These are phyloP conservation scores for Muscidifurax raptorellus DNA, from an alignment of 1,140 invertebrate genomes.

Conservation along the genomic window DNA sequence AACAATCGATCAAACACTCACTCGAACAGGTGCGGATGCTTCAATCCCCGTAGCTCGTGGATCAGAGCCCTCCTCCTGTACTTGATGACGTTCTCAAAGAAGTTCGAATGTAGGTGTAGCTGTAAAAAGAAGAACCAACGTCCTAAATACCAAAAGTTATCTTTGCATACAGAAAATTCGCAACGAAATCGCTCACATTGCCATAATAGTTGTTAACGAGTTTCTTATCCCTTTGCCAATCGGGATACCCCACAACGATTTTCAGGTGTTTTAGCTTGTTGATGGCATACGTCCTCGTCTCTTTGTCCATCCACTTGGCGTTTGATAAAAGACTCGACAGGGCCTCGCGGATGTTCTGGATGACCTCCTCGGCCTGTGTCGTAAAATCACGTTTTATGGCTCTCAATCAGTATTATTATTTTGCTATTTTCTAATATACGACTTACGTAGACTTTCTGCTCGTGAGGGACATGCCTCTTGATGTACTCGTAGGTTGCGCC, in stretches of 20 bases:
- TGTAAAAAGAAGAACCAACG: conserved; percentile 1
- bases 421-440: background rate
- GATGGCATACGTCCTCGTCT: conserved; percentile 38
- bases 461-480: conserved; percentile 35
- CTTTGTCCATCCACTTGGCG: conserved; percentile 48
- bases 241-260: conserved; percentile 37
- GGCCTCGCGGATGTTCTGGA: conserved; percentile 30
- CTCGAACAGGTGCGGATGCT: conserved; percentile 26
- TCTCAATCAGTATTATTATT: background rate
- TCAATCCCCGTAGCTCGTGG: conserved; percentile 33
- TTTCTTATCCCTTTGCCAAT: conserved; percentile 31
- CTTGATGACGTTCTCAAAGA: conserved; percentile 48
- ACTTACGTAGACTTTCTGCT: conserved; percentile 47
- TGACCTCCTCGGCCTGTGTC: conserved; percentile 35
- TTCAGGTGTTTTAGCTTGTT: conserved; percentile 40
- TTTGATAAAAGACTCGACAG: conserved; percentile 22
- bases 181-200: conserved; percentile 14
- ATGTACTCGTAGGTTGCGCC: conserved; percentile 47
- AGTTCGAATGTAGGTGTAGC: conserved; percentile 38
- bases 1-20: conserved; percentile 20
- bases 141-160: no score
- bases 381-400: background rate
- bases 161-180: background rate
- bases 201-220: conserved; percentile 46
- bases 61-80: conserved; percentile 34